Evolutionary conservation across 2,888 invertebrate genomes (phyloP), one percentile per base, ranked within the genome.

Genomic region (Meteorus colon): DNA sequence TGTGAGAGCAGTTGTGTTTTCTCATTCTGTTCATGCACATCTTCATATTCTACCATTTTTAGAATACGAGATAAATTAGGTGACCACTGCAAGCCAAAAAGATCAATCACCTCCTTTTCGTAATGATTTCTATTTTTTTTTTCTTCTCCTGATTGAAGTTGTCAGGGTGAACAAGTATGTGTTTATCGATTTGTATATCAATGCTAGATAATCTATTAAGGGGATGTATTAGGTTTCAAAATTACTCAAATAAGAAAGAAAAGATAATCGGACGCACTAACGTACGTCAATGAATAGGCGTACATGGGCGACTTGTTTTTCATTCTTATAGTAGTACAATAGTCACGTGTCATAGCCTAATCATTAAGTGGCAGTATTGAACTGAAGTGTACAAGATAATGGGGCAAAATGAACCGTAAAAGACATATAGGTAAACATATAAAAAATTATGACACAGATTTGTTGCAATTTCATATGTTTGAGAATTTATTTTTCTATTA

Each of bases 301-400:
- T n/a, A 12, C 16, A 37, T 73, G 77, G 79, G 74, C 69, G 68
- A 55, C 66, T 73, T 55, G 34, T 72, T 19, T 45, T 41, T 65
- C 48, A 16, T 73, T 59, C 27, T 51, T n/a, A 45, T 31, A 45
- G 29, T 37, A 60, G 70, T 65, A 85, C 82, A 83, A 84, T 85
- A 71, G 86, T 62, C 86, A 86, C 86, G 86, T 86, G 86, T 78
- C 86, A 76, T 82, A 84, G 85, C 84, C 86, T 84, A 86, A 86
- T 86, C 85, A 86, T 83, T 81, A 72, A 60, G 41, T 77, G 75
- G 76, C 75, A 55, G 19, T 69, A 55, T 34, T 51, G 27, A 29
- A 68, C 12, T n/a, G 45, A 31, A 51, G 16, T 34, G 16, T 55
- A 51, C 29, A 69, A n/a, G 3, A 41, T 31, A n/a, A 29, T 55